Base-by-base conservation (phyloP, 2,113 vertebrate genomes). In the Alosa alosa region DNA sequence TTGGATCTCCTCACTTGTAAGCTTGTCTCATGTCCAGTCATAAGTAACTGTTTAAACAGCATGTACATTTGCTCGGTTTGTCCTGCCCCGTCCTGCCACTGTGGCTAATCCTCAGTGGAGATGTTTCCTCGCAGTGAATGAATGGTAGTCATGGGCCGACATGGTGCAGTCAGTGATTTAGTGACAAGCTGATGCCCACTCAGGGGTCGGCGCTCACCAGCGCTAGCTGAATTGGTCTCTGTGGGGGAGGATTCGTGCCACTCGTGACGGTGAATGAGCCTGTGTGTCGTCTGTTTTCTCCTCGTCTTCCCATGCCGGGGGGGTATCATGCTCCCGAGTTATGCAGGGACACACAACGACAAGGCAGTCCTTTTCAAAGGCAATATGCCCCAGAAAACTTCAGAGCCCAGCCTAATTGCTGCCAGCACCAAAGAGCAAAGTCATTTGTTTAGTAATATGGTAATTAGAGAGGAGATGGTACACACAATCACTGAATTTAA, bases 381-480 rank as follows among this genome's bases (percentile, higher is more conserved):
- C 75, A 52, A 47, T 18, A 45, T 83, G 87, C 84, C 55, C 44
- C 87, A 52, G 83, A 86, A 88, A 88, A 78, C 84, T 86, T 84
- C 52, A 22, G 68, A 86, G 68, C 82, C 18, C 60, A 83, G 41
- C 72, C 13, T 86, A 86, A 88, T 88, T 86, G 87, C 84, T 84
- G 82, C 44, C 75, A 88, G 83, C 82, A 49, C 81, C 72, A 86
- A 85, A 88, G 84, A 86, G 82, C 82, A 86, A 81, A 81, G 84
- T 72, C 82, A 52, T 84, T 88, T 88, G 84, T 86, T 86, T 86
- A 88, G 85, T 88, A 88, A 88, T 68, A 31, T 52, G 75, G 87
- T 82, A 84, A 88, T 88, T 86, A 86, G 25, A 78, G 64, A 72
- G 9, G 25, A 72, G 72, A 78, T 78, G 72, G 31, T 78, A 78